Conservation (phyloP, 2,888 invertebrate genomes). For the Ramazzottius varieornatus region DNA sequence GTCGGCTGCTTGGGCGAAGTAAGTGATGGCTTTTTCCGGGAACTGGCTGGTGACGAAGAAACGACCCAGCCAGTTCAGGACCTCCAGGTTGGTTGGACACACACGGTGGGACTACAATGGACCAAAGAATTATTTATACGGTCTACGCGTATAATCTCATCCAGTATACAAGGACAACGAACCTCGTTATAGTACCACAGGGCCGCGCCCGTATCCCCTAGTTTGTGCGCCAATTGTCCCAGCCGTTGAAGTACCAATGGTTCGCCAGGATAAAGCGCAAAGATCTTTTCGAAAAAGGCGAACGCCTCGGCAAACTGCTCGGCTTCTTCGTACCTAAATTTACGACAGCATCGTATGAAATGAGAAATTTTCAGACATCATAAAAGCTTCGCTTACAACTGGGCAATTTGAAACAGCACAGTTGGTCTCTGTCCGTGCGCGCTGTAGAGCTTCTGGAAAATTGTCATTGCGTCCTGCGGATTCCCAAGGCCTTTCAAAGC, state of each 20-base stretch:
- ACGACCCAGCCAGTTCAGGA: constrained; percentile 1
- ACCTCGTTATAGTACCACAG: constrained; percentile 4
- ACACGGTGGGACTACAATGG: background rate
- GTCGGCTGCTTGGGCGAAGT: background rate
- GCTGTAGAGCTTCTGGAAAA: background rate
- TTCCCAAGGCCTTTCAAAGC: background rate
- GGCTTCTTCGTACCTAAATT: background rate
- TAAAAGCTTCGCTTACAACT: background rate
- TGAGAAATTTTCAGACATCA: background rate
- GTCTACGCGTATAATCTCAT: background rate
- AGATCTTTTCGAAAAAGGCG: background rate
- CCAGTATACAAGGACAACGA: no score
- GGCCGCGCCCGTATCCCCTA: constrained; percentile 1
- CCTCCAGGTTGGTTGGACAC: background rate
- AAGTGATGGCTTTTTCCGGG: background rate
- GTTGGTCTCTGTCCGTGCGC: background rate
- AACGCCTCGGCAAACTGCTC: background rate
- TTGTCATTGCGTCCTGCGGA: background rate
- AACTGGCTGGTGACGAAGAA: constrained; percentile 1
- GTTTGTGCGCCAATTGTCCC: background rate
- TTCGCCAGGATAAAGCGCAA: background rate
- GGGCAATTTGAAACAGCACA: background rate
- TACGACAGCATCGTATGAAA: no score
- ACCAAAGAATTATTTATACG: background rate
- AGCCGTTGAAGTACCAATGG: background rate